These are phyloP conservation scores for Xanthorhoe spadicearia DNA, from an alignment of 2,888 invertebrate species.

Conservation along the genomic window DNA sequence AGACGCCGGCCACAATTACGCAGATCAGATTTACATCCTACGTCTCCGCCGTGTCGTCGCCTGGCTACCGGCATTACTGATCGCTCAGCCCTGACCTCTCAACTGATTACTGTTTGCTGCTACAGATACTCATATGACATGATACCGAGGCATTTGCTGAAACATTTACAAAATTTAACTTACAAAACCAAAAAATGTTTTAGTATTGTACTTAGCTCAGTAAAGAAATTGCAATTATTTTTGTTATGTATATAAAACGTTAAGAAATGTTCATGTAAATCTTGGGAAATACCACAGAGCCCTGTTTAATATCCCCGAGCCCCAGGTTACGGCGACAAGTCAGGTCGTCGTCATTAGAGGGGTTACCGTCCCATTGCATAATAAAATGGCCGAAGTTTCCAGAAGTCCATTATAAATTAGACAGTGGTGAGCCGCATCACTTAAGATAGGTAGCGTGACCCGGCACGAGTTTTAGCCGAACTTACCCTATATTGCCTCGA, in stretches of 20 bases:
- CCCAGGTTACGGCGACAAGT: slow-evolving; percentile 75
- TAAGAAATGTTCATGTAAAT: slow-evolving; percentile 58
- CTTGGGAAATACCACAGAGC: slow-evolving; percentile 68
- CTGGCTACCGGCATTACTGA: slow-evolving; percentile 24
- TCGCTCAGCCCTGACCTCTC: slow-evolving; percentile 8
- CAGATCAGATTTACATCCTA: slow-evolving; percentile 80
- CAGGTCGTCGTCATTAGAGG: slow-evolving; percentile 82
- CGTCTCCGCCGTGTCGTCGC: slow-evolving; percentile 42
- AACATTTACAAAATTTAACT: too few species aligned
- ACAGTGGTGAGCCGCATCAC: slow-evolving; percentile 83
- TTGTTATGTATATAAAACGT: not conserved
- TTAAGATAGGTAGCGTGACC: slow-evolving; percentile 84
- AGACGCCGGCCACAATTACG: slow-evolving; percentile 82
- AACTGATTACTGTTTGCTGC: slow-evolving; percentile 3
- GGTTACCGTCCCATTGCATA: slow-evolving; percentile 84
- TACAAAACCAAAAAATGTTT: too few species aligned
- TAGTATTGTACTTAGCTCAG: too few species aligned
- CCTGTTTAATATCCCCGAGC: slow-evolving; percentile 76
- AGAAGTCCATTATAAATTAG: slow-evolving; percentile 85
- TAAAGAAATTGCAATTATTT: too few species aligned
- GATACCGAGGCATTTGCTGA: not conserved
- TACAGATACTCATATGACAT: not conserved
- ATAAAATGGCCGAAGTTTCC: slow-evolving; percentile 84
- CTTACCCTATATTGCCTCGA: slow-evolving; percentile 76
- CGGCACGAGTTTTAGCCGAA: slow-evolving; percentile 78